Percentiles rank a stretch among this genome's conserved stretches.
Conservation (phyloP, 2,113 vertebrate genomes). For the Galeopterus variegatus region DNA sequence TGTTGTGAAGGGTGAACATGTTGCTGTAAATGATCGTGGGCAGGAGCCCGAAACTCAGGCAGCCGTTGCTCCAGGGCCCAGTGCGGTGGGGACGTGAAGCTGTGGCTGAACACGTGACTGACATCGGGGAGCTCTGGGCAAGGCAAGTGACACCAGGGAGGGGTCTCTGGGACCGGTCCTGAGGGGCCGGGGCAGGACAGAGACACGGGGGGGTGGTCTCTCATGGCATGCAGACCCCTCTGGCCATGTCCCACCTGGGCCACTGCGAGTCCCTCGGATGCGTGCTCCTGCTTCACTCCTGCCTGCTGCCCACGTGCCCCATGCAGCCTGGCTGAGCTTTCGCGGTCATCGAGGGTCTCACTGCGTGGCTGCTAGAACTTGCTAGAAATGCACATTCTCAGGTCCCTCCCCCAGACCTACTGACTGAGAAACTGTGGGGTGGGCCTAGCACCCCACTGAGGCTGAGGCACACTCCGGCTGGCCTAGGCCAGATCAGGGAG, state of each 20-base stretch:
- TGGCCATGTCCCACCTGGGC: fast-evolving
- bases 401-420: not conserved
- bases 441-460: fast-evolving
- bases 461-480: fast-evolving
- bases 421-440: not conserved
- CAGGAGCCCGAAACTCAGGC: not conserved
- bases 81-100: fast-evolving
- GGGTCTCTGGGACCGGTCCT: not conserved
- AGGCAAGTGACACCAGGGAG: too few relatives aligned
- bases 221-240: fast-evolving
- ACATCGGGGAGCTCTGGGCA: not conserved
- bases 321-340: fast-evolving
- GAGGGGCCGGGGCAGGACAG: fast-evolving
- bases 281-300: fast-evolving
- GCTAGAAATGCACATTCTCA: not conserved
- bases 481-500: fast-evolving
- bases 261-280: fast-evolving
- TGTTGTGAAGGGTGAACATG: fast-evolving
- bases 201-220: fast-evolving
- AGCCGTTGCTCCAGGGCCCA: fast-evolving
- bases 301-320: fast-evolving
- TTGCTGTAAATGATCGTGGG: fast-evolving
- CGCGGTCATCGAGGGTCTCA: fast-evolving
- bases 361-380: fast-evolving
- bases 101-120: fast-evolving